These are phyloP conservation scores for Tauraco erythrolophus DNA, from an alignment of 2,113 vertebrate species.

Conservation along the genomic window DNA sequence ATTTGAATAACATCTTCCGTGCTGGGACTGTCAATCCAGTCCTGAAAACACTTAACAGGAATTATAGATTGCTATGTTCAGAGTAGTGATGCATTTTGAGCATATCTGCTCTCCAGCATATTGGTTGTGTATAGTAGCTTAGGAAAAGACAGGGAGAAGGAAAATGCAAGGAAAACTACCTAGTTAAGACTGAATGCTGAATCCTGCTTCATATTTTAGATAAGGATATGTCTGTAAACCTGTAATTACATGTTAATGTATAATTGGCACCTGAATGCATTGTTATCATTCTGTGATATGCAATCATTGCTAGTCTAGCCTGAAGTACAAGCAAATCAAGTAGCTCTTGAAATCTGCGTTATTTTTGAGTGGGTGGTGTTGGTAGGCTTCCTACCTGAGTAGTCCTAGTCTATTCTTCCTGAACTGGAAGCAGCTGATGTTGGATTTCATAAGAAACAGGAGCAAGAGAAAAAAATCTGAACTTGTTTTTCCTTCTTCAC, in stretches of 20 bases:
- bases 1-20: not conserved
- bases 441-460: not conserved
- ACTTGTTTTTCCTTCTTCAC: not conserved
- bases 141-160: not conserved
- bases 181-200: not conserved
- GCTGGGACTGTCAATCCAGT: not conserved
- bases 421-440: not conserved
- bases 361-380: not conserved
- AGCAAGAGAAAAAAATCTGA: not conserved
- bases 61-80: not conserved
- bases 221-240: not conserved
- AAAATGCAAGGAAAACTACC: not conserved
- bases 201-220: not conserved
- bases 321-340: constrained; percentile 21
- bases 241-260: not conserved
- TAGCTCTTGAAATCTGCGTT: not conserved
- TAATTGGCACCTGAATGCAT: not conserved
- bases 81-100: not conserved
- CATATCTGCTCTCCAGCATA: not conserved
- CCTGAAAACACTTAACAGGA: not conserved
- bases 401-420: not conserved
- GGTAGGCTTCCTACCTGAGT: not conserved
- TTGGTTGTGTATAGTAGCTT: not conserved
- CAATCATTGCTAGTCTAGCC: not conserved
- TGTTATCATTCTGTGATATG: not conserved